Evolutionary conservation across 2,888 invertebrate species (phyloP), one percentile per base, ranked within the genome.

Genomic region (Nebria salina): DNA sequence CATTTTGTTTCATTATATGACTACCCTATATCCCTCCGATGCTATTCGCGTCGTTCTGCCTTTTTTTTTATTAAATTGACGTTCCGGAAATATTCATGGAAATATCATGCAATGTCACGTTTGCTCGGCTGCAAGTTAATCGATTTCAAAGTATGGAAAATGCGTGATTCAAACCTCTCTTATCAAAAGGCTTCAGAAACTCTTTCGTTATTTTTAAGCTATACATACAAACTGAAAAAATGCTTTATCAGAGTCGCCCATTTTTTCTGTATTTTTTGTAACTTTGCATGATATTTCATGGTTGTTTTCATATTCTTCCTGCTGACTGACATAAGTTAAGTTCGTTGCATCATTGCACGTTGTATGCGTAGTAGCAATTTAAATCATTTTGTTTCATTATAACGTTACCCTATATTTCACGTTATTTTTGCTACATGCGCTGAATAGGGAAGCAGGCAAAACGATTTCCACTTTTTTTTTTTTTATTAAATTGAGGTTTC

Each of bases 1-100:
- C 54, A 54, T 74, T 43, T 42, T 34, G 20, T 42, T 75, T 64
- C 75, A 64, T 75, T 75, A 26, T 26, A 75, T 75, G 54, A 64
- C 43, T 54, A 15, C 43, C 5, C 64, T 54, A 68, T 25, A 68
- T 68, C 13, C 15, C 65, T 65, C 9, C 5, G 9, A 2, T 9
- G 2, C 68, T 68, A 11, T 54, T 8, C 54, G 3, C 54, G 8
- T 11, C 54, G 11, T 54, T 2, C 7, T 3, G 6, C 6, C 7
- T 54, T 54, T 54, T 54, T 54, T 54, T 54, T 54, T 54, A 54
- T 54, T 54, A 54, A 54, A 54, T 54, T 54, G 54, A 13, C 11
- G 54, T 13, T 54, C 54, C 54, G 2, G 6, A 54, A 54, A 54
- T 13, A 11, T 54, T 11, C 54, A 54, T 11, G 54, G 11, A 8